Evolutionary conservation across 2,888 invertebrate species (phyloP), one percentile per base, ranked within the genome.

Genomic region (Synanthedon vespiformis): DNA sequence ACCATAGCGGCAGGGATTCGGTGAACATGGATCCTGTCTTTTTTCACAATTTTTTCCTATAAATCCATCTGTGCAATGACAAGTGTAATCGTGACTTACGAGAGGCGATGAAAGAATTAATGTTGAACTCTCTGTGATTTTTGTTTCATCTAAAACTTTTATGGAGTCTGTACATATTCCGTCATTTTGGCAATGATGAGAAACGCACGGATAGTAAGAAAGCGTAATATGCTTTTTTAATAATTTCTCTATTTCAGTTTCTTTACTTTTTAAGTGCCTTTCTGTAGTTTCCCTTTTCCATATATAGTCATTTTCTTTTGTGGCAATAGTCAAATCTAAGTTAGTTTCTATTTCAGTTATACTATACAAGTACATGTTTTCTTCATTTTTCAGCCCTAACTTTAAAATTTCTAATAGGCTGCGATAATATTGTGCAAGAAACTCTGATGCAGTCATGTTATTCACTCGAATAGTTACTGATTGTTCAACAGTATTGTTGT

Each of bases 21-120:
- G 95, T 22, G 93, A 89, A 69, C 97, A 96, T 0, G 98, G 98
- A 82, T 97, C 96, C 82, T 95, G 95, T 6, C 95, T 89, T 65
- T 93, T 92, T 66, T 95, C 94, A 75, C 97, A 97, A 55, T 92
- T 90, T 1, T 89, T 88, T 0, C 97, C 97, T 12, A 93, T 94
- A 70, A 94, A 97, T 48, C 95, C 95, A 57, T 94, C 93, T 0
- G 91, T 90, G 69, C 97, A 97, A 58, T 92, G 91, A 72, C 97
- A 97, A 3, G 84, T 88, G 71, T 93, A 94, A 59, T 94, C 93
- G 69, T 95, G 93, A 8, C 89, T 88, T 0, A 97, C 90, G 48
- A 91, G 78, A 0, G 97, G 96, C 0, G 95, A 94, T 16, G 96
- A 95, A 50, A 97, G 89, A 40, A 97, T 92, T 13, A 97, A 80